A percentile compares a stretch with the other conserved stretches of the same genome.
phyloP scores from a whole-genome alignment of 2,888 invertebrate species.

The Plagodis dolabraria region DNA sequence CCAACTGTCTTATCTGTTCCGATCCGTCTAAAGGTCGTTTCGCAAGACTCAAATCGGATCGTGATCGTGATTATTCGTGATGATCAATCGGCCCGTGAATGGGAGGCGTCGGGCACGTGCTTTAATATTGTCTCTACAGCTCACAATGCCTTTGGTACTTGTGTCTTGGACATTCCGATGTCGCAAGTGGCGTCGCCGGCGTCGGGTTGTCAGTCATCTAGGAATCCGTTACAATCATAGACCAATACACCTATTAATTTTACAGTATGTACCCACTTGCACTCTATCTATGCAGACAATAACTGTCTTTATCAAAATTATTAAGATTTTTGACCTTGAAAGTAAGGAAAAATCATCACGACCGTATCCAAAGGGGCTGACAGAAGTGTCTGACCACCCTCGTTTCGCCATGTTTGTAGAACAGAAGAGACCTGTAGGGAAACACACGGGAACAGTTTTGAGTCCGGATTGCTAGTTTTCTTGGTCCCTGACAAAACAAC shows the following conservation, averaged over 20 bases:
- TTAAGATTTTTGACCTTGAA: too few relatives aligned
- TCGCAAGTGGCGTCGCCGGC: conserved; percentile 33
- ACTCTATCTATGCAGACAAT: too few relatives aligned
- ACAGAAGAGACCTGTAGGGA: too few relatives aligned
- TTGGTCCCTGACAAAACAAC: too few relatives aligned
- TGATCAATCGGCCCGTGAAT: conserved; percentile 40
- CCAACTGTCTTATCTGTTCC: conserved; percentile 24
- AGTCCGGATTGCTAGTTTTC: too few relatives aligned
- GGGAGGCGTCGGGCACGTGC: conserved; percentile 37
- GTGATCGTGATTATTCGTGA: conserved; percentile 37
- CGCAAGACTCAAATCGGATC: conserved; percentile 34
- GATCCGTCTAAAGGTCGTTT: conserved; percentile 29
- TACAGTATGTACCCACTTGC: too few relatives aligned
- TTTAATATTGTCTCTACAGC: conserved; percentile 35
- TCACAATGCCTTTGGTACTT: conserved; percentile 7
- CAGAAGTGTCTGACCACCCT: too few relatives aligned
- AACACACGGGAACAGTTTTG: too few relatives aligned
- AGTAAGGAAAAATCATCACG: too few relatives aligned
- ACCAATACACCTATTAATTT: not conserved
- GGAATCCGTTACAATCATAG: conserved; percentile 12
- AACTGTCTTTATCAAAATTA: too few relatives aligned
- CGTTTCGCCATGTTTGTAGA: too few relatives aligned
- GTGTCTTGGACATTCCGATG: conserved; percentile 39
- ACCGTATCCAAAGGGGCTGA: too few relatives aligned
- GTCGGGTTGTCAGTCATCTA: conserved; percentile 9